Conservation (phyloP, 2,113 vertebrate genomes). For the Cheilinus undulatus region DNA sequence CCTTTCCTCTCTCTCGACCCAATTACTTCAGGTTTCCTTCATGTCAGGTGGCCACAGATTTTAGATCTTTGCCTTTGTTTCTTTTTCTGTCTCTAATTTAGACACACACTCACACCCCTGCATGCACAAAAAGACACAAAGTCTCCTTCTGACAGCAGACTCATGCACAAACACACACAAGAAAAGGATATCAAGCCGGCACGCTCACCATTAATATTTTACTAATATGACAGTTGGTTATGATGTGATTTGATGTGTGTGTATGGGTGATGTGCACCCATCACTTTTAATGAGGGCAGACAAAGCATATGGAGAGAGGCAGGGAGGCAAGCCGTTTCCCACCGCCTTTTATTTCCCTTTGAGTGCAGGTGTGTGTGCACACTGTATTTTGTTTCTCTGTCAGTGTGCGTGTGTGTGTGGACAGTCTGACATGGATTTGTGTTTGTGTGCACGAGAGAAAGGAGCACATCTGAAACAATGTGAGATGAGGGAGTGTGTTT, state of each 20-base stretch:
- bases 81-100: conserved; percentile 29
- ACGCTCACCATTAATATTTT: conserved; percentile 74
- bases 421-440: conserved; percentile 17
- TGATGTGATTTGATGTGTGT: conserved; percentile 64
- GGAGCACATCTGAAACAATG: conserved; percentile 15
- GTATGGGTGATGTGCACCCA: conserved; percentile 69
- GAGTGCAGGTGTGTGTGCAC: conserved; percentile 25
- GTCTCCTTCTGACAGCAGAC: conserved; percentile 15
- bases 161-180: conserved; percentile 40
- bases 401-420: conserved; percentile 15
- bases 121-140: conserved; percentile 30
- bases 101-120: conserved; percentile 18
- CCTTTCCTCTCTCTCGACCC: conserved; percentile 52
- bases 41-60: conserved; percentile 61
- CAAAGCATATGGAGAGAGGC: conserved; percentile 71
- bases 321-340: conserved; percentile 51
- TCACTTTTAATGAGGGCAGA: conserved; percentile 82
- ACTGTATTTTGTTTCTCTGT: conserved; percentile 12
- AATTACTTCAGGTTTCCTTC: conserved; percentile 75
- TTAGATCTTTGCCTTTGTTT: conserved; percentile 49
- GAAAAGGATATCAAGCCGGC: conserved; percentile 54
- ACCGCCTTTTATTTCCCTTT: conserved; percentile 56
- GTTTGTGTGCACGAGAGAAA: conserved; percentile 15
- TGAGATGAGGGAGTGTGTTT: conserved; percentile 2
- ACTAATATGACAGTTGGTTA: conserved; percentile 77